Evolutionary conservation across 2,797 vertebrate genomes (phyloP), one percentile per base, ranked within the genome.

Genomic region (Brachymystax lenok): DNA sequence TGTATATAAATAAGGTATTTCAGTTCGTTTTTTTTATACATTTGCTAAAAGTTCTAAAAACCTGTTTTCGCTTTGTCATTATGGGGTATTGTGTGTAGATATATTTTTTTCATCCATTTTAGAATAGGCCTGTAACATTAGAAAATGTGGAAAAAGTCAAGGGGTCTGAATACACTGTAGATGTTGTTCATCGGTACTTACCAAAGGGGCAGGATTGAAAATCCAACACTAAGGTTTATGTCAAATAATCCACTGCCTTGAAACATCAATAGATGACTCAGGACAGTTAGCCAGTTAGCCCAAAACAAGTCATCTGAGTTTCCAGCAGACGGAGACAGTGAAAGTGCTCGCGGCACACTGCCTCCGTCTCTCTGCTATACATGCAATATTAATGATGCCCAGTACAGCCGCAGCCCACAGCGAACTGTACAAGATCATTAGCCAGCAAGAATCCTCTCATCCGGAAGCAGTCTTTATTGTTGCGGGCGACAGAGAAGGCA

Each of bases 351-450:
- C 67, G 73, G 73, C 74, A 4, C 67, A 73, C 72, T 24, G 67
- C 73, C 24, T 67, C 72, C 27, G 54, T 74, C 75, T 77, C 79
- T 28, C 27, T 75, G 17, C 74, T 77, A 19, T 2, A n/a, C 75
- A 82, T 90, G 83, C 84, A 86, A 86, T 82, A 88, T 87, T 82
- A 77, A 90, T 79, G 78, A 64, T 59, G 4, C 19, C 59, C 10
- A 63, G 59, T 63, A 63, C 59, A 24, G 59, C 79, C 30, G 64
- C 83, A 79, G 81, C 84, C 74, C 66, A 66, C 70, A 0, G 71
- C 40, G 40, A 46, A 46, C 40, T 46, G 40, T 46, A 46, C 40
- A 46, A 46, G 40, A 46, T 13, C 40, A 46, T 46, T 46, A 46
- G 40, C 40, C 40, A 46, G 40, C 40, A 46, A 46, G 40, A 46